Percentiles rank a stretch among this genome's conserved stretches.
Evolutionary conservation across 2,888 invertebrate genomes (phyloP).

Genomic region (Limnephilus auricula): DNA sequence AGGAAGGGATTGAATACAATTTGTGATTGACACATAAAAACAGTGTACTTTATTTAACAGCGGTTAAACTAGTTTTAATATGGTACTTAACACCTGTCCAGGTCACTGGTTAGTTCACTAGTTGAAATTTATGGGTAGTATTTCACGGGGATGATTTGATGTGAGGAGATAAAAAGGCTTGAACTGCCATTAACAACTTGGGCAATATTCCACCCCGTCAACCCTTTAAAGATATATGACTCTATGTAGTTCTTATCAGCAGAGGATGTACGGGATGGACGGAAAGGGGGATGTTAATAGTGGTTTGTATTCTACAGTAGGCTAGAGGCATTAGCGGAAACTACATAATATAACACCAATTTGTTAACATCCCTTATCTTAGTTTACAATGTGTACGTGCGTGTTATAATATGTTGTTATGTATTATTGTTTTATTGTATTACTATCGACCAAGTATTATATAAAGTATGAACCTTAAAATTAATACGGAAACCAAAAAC

Average conservation of each 20-base stretch:
- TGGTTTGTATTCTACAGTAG: background rate
- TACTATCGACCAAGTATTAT: too few species aligned
- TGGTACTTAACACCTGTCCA: background rate
- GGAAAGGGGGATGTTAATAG: background rate
- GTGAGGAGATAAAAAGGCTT: background rate
- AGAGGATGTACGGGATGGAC: background rate
- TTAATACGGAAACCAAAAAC: too few species aligned
- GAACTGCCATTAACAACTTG: background rate
- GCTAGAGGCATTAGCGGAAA: background rate
- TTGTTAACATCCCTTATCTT: background rate
- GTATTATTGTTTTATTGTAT: background rate
- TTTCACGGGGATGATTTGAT: background rate
- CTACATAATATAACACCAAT: background rate
- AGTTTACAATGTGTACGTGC: background rate
- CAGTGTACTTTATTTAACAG: too few species aligned
- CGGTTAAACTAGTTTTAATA: background rate
- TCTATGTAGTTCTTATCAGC: background rate
- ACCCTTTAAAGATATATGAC: background rate
- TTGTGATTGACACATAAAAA: too few species aligned
- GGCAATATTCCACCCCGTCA: background rate
- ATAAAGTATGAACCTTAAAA: too few species aligned
- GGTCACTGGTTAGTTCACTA: background rate
- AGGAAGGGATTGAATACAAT: too few species aligned
- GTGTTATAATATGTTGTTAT: background rate
- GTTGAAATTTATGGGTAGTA: background rate